These are phyloP conservation scores for Vultur gryphus DNA, from an alignment of 2,797 vertebrate species.

Conservation along the genomic window DNA sequence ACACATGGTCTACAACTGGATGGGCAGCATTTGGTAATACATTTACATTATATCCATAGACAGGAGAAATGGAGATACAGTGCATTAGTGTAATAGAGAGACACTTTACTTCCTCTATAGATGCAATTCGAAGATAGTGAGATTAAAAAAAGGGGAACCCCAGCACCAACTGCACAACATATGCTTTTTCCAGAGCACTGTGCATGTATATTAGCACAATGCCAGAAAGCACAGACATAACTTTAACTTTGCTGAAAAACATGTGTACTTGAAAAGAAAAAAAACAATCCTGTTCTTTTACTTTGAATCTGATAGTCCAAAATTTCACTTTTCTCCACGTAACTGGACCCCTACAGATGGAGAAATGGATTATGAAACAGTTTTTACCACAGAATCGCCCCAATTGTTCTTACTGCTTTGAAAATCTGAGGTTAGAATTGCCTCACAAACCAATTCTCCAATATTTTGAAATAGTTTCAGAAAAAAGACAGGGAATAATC, in stretches of 20 bases:
- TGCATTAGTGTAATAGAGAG: fast-evolving
- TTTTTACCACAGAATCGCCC: neutral
- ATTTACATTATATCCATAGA: neutral
- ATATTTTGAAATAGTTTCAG: neutral
- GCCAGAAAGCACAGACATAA: neutral
- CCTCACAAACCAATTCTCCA: neutral
- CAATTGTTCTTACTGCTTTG: neutral
- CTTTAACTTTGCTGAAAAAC: neutral
- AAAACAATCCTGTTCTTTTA: neutral
- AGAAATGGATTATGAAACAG: neutral
- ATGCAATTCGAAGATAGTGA: neutral
- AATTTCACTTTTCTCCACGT: neutral
- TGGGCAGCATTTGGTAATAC: neutral
- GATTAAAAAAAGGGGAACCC: fast-evolving
- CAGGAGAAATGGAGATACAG: neutral
- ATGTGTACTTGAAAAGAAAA: neutral
- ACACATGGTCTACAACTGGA: fast-evolving
- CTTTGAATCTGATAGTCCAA: neutral
- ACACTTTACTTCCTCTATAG: neutral
- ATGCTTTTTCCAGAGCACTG: neutral
- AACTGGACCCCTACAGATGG: neutral
- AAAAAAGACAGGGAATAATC: neutral
- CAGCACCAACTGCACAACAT: fast-evolving
- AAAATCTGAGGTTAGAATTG: neutral
- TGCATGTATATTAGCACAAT: neutral